These are phyloP conservation scores for Podabrus alpinus DNA, from an alignment of 2,888 invertebrate species.

Conservation along the genomic window DNA sequence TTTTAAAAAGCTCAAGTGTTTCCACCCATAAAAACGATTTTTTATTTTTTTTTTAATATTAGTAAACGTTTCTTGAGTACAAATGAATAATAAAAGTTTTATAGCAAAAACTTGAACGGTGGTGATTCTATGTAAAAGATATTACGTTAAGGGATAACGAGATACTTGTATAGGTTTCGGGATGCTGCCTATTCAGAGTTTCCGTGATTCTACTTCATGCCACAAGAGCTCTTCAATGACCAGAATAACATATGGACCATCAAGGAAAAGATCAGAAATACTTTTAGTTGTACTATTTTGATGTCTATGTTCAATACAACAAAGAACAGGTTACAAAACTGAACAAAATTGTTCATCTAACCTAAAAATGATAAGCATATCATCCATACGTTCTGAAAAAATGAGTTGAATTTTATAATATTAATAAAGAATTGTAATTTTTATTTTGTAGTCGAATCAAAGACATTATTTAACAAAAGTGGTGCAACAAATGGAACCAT, in stretches of 20 bases:
- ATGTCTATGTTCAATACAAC: slow-evolving; percentile 1
- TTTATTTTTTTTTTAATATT: neutral
- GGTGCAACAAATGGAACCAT: neutral
- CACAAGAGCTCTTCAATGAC: slow-evolving; percentile 43
- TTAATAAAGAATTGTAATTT: neutral
- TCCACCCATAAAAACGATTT: neutral
- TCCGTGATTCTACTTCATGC: slow-evolving; percentile 41
- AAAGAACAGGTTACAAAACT: neutral
- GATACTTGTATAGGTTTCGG: slow-evolving; percentile 51
- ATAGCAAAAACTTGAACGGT: slow-evolving; percentile 9
- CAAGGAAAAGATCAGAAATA: slow-evolving; percentile 16
- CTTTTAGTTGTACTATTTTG: slow-evolving; percentile 11
- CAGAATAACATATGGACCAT: slow-evolving; percentile 37
- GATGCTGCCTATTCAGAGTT: slow-evolving; percentile 40
- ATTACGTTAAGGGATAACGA: slow-evolving; percentile 44
- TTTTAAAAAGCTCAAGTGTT: neutral
- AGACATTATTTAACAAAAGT: neutral
- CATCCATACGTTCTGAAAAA: neutral
- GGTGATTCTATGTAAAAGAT: slow-evolving; percentile 12
- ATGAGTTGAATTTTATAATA: neutral
- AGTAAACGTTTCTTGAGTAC: neutral
- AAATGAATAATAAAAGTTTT: neutral
- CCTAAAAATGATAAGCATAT: neutral
- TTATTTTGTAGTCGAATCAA: neutral
- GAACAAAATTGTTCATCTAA: neutral